Conservation (phyloP, 1,140 invertebrate species). For the Thaumetopoea pityocampa region DNA sequence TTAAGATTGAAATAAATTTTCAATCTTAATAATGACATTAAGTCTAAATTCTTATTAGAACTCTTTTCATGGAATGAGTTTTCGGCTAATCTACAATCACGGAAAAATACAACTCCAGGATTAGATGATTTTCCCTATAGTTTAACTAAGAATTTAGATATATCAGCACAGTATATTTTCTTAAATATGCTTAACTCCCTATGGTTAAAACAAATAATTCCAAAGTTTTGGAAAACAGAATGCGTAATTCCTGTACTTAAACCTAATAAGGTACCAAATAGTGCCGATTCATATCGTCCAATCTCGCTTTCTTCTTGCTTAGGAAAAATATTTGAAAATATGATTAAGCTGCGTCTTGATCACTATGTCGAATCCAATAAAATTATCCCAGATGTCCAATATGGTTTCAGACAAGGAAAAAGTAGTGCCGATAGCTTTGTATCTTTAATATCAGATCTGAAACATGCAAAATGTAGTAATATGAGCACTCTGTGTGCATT, state of each 20-base stretch:
- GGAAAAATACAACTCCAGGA: conserved; percentile 18
- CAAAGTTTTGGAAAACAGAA: conserved; percentile 26
- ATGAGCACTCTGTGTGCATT: no score
- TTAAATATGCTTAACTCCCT: conserved; percentile 19
- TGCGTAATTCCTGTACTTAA: conserved; percentile 29
- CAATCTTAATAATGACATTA: no score
- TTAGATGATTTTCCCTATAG: conserved; percentile 17
- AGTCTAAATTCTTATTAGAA: no score
- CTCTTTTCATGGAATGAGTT: no score
- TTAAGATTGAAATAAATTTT: no score
- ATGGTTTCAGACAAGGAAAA: no score
- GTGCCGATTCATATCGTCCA: not conserved
- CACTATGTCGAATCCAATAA: conserved; percentile 1
- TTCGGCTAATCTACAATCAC: no score
- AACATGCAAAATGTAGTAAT: no score
- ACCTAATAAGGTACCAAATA: not conserved
- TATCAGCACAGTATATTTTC: conserved; percentile 6
- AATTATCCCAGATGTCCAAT: not conserved
- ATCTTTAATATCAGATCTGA: no score
- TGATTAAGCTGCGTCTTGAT: conserved; percentile 2
- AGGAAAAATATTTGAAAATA: conserved; percentile 5
- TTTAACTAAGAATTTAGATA: conserved; percentile 17
- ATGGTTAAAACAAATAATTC: conserved; percentile 20
- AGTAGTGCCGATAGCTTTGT: no score
- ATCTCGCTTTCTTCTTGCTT: conserved; percentile 5